Conservation (phyloP, 2,113 vertebrate genomes). For the Dascyllus trimaculatus region DNA sequence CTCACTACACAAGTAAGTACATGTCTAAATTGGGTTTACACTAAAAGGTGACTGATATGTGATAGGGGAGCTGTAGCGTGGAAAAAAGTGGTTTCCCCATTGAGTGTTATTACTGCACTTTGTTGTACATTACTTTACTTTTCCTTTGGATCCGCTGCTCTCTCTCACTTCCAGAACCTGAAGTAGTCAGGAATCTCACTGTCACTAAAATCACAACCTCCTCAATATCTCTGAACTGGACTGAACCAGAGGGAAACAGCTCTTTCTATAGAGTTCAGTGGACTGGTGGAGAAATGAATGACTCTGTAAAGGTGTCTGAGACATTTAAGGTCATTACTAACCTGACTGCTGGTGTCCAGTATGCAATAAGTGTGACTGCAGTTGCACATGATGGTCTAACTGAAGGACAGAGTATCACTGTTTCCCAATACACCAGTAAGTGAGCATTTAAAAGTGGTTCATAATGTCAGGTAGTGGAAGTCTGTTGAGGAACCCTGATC, state of each 20-base stretch:
- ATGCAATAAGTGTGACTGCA: constrained; percentile 4
- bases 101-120: too few relatives aligned
- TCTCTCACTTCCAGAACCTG: constrained; percentile 14
- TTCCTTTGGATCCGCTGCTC: too few relatives aligned
- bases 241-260: constrained; percentile 27
- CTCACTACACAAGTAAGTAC: too few relatives aligned
- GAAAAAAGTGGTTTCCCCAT: too few relatives aligned
- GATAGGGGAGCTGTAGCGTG: too few relatives aligned
- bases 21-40: too few relatives aligned
- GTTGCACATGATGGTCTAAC: neutral
- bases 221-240: constrained; percentile 36
- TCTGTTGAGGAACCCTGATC: too few relatives aligned
- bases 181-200: constrained; percentile 7
- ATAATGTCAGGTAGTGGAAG: too few relatives aligned
- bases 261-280: constrained; percentile 29
- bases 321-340: neutral
- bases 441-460: too few relatives aligned
- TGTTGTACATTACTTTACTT: too few relatives aligned
- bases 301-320: neutral
- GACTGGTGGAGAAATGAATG: constrained; percentile 2
- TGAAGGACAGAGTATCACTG: neutral
- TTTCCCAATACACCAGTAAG: neutral
- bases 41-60: too few relatives aligned
- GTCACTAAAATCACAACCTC: constrained; percentile 25
- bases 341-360: constrained; percentile 58